phyloP scores from a whole-genome alignment of 2,888 invertebrate species.

The Synanthedon tipuliformis region DNA sequence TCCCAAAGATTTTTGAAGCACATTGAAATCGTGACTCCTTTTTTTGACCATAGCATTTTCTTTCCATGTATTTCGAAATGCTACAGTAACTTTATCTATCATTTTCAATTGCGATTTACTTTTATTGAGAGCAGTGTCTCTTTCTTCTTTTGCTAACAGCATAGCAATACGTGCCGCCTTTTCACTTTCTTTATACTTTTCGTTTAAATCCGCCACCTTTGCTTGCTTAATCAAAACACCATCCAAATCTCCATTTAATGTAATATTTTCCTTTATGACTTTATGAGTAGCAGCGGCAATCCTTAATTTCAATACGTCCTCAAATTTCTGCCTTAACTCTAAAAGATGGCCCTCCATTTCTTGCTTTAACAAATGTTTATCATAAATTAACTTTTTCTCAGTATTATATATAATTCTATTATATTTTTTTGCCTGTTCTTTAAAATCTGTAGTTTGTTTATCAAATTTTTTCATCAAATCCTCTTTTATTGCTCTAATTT shows the following conservation, averaged over 20 bases:
- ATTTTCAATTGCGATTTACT: conserved; percentile 73
- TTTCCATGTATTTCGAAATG: conserved; percentile 65
- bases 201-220: conserved; percentile 72
- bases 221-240: conserved; percentile 73
- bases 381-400: conserved; percentile 80
- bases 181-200: conserved; percentile 70
- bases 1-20: conserved; percentile 45
- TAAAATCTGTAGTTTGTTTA: conserved; percentile 79
- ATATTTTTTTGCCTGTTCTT: conserved; percentile 81
- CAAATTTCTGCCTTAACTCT: conserved; percentile 85
- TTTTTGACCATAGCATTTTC: conserved; percentile 55
- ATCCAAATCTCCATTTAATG: conserved; percentile 82
- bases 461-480: conserved; percentile 87
- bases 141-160: conserved; percentile 72
- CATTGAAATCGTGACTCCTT: conserved; percentile 46
- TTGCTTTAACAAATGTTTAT: conserved; percentile 84
- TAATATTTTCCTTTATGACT: conserved; percentile 86
- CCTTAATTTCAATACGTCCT: conserved; percentile 85
- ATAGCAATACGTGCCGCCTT: conserved; percentile 63
- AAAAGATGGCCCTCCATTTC: conserved; percentile 88
- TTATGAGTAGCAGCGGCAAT: conserved; percentile 91
- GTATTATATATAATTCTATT: conserved; percentile 83
- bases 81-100: conserved; percentile 72
- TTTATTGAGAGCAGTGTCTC: conserved; percentile 73
- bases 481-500: conserved; percentile 88